Evolutionary conservation across 2,797 vertebrate genomes (phyloP), one percentile per base, ranked within the genome.

Genomic region (Pogonophryne albipinna): DNA sequence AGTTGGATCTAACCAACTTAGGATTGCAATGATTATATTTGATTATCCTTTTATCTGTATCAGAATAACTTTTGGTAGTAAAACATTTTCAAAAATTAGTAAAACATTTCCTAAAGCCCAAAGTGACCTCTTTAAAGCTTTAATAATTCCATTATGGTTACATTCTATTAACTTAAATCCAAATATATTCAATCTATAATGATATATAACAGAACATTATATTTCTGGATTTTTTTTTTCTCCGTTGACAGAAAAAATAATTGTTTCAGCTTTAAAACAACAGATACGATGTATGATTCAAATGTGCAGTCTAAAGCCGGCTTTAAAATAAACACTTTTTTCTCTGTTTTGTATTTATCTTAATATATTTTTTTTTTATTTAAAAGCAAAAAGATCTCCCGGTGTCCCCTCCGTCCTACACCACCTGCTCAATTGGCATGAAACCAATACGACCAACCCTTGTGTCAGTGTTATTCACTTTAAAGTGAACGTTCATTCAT

Each of bases 401-500:
- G 2, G 16, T 44, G 52, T 4, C 50, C 10, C 3, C 10, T 71
- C 27, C 13, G 20, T 42, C 31, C 10, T 13, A 71, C 55, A 13
- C 16, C 58, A 47, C 47, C 69, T 34, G 64, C 14, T 17, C 15
- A 13, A 12, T 1, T 51, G 42, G 56, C 60, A 31, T 14, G 9
- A 47, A n/a, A 17, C 63, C 66, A 75, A 13, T 9, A n/a, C 4
- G 42, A 17, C 23, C 34, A 34, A 45, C 53, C 31, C 65, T 53
- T 74, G 23, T 52, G 71, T 31, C 4, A 46, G 41, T 72, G 59
- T 53, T 53, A 41, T 74, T 79, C 56, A 65, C 46, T 50, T 64
- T 19, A 67, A 27, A 65, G 59, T 72, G 77, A 53, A 51, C 53
- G 69, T 63, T 63, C 50, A 75, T 88, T 80, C 50, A 49, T 67